Evolutionary conservation across 1,140 invertebrate genomes (phyloP), one percentile per base, ranked within the genome.

Genomic region (Acyrthosiphon pisum): DNA sequence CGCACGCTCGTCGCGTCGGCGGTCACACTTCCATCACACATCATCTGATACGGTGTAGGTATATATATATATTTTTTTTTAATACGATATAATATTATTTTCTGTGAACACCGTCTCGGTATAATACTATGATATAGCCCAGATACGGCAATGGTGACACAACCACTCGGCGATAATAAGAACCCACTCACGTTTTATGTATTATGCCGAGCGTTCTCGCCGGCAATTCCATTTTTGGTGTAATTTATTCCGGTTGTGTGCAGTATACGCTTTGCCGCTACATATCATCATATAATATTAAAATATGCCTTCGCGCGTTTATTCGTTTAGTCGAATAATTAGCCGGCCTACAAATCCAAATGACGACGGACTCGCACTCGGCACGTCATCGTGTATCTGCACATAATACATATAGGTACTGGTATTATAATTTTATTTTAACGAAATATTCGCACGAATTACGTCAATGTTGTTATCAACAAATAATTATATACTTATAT

Each of bases 11-110:
- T 6, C 18, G 26, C 30, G 84, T 48, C 84, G 56, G 37, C 37
- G 26, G 26, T 90, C 53, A 44, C 35, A 90, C 89, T 60, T 90
- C 89, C 50, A 35, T 88, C 86, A 88, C 86, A 48, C 86, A 35
- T 88, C 86, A 35, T 88, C 46, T 89, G 87, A 89, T 48, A 37
- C 48, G 48, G 84, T n/a, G 9, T 9, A 46, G 41, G 41, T 41
- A 41, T 2, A 4, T 41, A 41, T 41, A 4, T 41, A 3, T 2
- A 41, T n/a, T 50, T n/a, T 22, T 50, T 88, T 50, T n/a, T 35
- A 68, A 35, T 23, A 90, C 50, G 44, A 46, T 46, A 46, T 46
- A 46, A 46, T 22, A 37, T 1, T 68, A 68, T 68, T 68, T 68
- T n/a, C 60, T n/a, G 30, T 68, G 60, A n/a, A 68, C 60, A 4